Evolutionary conservation across 30 jellyfish, hydroid and myxozoan species (phyloP), one percentile per base, ranked within the genome.

Genomic region (Nemopilema nomurai): DNA sequence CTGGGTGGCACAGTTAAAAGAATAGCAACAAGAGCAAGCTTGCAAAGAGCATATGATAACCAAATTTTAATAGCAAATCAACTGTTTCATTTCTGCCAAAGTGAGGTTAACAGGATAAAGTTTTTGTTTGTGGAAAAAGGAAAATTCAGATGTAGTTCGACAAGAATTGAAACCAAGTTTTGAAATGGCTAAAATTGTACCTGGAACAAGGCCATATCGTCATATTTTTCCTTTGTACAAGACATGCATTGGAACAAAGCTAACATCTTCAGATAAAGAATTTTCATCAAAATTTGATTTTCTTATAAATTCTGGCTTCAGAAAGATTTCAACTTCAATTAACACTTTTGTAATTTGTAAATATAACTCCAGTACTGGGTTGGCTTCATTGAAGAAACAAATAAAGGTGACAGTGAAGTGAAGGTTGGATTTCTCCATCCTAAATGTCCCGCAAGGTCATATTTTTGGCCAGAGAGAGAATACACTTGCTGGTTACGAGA

Each of bases 1-100:
- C 28, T 87, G 23, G 89, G 90, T 16, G 95, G 95, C 30, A 79
- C 95, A 8, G 96, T 87, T 25, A 87, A 87, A 74, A 53, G 89
- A 26, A 28, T 86, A 51, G 33, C 80, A 49, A 33, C 93, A 31
- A 67, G 72, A 26, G 96, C 92, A 24, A 86, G 96, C 41, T 69
- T 86, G 77, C 93, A 76, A 57, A 49, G 62, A 51, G 51, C 81
- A 19, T n/a, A 16, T 32, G 66, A 57, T 28, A 26, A 69, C 63
- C 73, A 62, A n/a, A 87, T 79, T 32, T 69, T 87, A 1, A 87
- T 16, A 57, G 76, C 95, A 33, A 28, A 1, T 29, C 75, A 49
- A 26, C 64, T 64, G 87, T 66, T 80, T 41, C 51, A 62, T 7
- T 69, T 62, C 28, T 87, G 94, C 57, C 21, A 81, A 24, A 57